Evolutionary conservation across 2,113 vertebrate genomes (phyloP), one percentile per base, ranked within the genome.

Genomic region (Ctenomys sociabilis): DNA sequence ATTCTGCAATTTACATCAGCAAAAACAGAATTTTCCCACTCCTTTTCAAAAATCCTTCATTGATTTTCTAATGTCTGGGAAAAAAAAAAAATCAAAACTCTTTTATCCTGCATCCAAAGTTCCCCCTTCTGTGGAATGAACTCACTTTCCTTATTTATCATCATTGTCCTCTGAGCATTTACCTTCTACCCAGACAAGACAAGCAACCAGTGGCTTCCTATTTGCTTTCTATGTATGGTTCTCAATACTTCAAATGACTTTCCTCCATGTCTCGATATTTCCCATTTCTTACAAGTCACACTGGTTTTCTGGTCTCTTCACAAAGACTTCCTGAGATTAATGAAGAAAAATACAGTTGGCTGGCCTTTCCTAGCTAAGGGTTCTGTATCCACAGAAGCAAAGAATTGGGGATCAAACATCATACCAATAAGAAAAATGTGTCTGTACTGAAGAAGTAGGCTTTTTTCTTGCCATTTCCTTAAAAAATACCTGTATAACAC

Each of bases 1-100:
- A 43, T 3, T 92, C 70, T 85, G 2, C 43, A 30, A 73, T 85
- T 91, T 83, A 87, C n/a, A 70, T 84, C n/a, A 59, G 63, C 89
- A 93, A 85, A 80, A 72, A 52, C 66, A 91, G 32, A 78, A 63
- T 63, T 72, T 22, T 72, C 68, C 78, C 0, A 1, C 1, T 3
- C 66, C 26, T 94, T 64, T 89, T 78, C 88, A 86, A 49, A 49
- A 96, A 52, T 75, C 68, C 52, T 94, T 91, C 91, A 84, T 1
- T 86, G 54, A 80, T 64, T 89, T 64, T 91, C 59, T n/a, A 86
- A 45, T 63, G 77, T 63, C 52, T 89, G 12, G 68, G n/a, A n/a
- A 78, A 90, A 54, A 91, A 35, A 90, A 63, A 88, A 95, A 89
- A 61, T 73, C 28, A 59, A 40, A 26, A 43, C n/a, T 94, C 21